Evolutionary conservation across 2,113 vertebrate genomes (phyloP).

Genomic region (Desmodus rotundus): DNA sequence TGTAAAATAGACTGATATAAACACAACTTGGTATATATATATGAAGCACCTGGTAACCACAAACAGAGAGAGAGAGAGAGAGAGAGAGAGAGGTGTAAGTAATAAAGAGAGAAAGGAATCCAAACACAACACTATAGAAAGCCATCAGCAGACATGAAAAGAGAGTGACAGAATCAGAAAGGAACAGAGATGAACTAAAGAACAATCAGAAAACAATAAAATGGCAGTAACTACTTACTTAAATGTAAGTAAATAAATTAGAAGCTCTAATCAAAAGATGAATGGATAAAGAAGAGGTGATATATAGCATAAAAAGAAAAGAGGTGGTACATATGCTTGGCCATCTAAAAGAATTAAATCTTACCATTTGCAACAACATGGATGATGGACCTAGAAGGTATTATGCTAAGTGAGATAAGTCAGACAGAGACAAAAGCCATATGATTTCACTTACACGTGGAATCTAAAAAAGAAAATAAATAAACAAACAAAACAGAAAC

Average conservation of each 20-base stretch:
- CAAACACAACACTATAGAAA: not conserved
- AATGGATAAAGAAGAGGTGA: not conserved
- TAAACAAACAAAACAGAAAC: not conserved
- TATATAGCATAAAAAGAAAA: not conserved
- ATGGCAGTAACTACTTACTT: not conserved
- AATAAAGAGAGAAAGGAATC: not conserved
- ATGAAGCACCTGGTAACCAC: not conserved
- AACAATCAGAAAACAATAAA: not conserved
- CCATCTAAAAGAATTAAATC: not conserved
- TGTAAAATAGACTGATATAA: not conserved
- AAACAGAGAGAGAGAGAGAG: not conserved
- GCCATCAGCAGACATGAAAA: not conserved
- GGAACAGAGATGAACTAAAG: not conserved
- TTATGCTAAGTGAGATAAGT: not conserved
- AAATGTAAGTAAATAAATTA: not conserved
- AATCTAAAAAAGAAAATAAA: not conserved
- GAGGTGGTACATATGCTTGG: not conserved
- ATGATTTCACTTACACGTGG: not conserved
- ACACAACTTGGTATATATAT: not conserved
- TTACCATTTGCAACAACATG: not conserved
- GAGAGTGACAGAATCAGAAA: not conserved
- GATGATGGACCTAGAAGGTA: not conserved
- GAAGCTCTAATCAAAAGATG: not conserved
- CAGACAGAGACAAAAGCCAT: not conserved
- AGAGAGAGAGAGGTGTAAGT: not conserved